These are phyloP conservation scores for Apodemia arnacis DNA, from an alignment of 2,888 invertebrate species.

Conservation along the genomic window DNA sequence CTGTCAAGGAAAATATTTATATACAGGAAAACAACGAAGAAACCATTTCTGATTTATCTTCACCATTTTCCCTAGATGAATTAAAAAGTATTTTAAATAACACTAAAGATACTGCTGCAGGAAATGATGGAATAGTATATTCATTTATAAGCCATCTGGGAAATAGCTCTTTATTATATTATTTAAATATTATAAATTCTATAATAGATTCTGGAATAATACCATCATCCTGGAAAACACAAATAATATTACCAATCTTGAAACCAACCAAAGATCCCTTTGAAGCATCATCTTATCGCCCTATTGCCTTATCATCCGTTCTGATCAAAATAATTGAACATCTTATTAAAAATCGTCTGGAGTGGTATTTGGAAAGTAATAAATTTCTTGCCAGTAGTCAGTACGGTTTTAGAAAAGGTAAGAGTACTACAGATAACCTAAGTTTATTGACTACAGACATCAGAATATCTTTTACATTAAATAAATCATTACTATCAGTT, in stretches of 20 bases:
- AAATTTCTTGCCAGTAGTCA: neutral
- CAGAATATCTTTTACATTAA: too few relatives aligned
- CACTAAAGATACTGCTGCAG: neutral
- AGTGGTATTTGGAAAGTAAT: neutral
- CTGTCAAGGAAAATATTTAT: neutral
- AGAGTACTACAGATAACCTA: neutral
- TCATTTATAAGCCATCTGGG: neutral
- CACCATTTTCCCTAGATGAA: neutral
- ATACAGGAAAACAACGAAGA: neutral
- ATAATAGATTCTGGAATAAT: neutral
- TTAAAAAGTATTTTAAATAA: neutral
- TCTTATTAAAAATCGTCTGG: conserved; percentile 6
- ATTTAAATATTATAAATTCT: neutral
- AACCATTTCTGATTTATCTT: neutral
- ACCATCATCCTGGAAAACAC: neutral
- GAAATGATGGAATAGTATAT: neutral
- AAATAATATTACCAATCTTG: neutral
- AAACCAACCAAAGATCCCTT: neutral
- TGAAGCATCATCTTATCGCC: conserved; percentile 19
- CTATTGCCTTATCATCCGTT: conserved; percentile 19
- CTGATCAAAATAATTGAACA: conserved; percentile 15
- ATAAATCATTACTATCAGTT: too few relatives aligned
- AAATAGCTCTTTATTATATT: neutral
- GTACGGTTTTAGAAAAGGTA: neutral
- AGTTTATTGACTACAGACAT: too few relatives aligned